Evolutionary conservation across 2,113 vertebrate species (phyloP), one percentile per base, ranked within the genome.

Genomic region (Prinia subflava): DNA sequence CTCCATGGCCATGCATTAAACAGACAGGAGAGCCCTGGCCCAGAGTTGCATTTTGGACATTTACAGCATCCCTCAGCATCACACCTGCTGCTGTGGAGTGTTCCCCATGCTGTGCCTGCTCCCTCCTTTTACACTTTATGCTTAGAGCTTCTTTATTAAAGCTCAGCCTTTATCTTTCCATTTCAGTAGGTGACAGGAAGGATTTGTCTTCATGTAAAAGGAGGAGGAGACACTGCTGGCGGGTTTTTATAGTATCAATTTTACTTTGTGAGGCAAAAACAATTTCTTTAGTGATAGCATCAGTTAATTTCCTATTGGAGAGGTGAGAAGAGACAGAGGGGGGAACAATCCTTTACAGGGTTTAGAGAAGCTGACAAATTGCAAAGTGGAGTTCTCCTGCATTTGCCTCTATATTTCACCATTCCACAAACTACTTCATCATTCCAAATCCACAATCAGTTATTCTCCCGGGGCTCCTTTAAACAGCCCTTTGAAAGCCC

Each of bases 221-320:
- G 95, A 97, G 96, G 96, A 96, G 95, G 95, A 94, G 95, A 97
- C 96, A 83, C 47, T 35, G 93, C 95, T 94, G 94, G 96, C 52
- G 80, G 92, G 95, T 96, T 97, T 95, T 96, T 91, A 97, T 94
- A 94, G 96, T 95, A 98, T 97, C 96, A 94, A 97, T 98, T 97
- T 96, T 94, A 97, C 96, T 97, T 97, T 95, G 95, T 96, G 93
- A 97, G 75, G 89, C 90, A 93, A 97, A 98, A 98, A 98, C 98
- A 98, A 98, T 97, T 87, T 95, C 94, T 87, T 93, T 91, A 94
- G 97, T 9, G 97, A 98, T 98, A 98, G 84, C 96, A 98, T 98
- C 98, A 97, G 97, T 96, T 98, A 97, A 98, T 98, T 98, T 98
- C 97, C 97, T 98, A 96, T 92, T 94, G 96, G 97, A 94, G 96